phyloP scores from a whole-genome alignment of 2,888 invertebrate species.

The Hybos culiciformis region DNA sequence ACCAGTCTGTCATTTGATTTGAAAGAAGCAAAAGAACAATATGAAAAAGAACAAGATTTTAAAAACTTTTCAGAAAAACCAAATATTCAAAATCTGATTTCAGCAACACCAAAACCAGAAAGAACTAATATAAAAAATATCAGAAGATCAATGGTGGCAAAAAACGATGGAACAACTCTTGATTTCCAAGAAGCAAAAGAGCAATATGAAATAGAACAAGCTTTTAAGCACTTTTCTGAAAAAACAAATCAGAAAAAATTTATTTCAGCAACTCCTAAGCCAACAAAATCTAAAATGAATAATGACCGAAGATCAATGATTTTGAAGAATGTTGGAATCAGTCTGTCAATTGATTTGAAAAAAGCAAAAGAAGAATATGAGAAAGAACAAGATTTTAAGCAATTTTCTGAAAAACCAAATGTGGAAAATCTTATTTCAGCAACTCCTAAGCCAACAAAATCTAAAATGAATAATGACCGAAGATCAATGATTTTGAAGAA shows the following conservation, averaged over 20 bases:
- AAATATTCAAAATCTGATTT: neutral
- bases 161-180: neutral
- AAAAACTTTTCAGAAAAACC: conserved; percentile 6
- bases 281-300: conserved; percentile 8
- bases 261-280: conserved; percentile 3
- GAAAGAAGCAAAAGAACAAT: conserved; percentile 3
- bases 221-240: conserved; percentile 9
- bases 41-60: conserved; percentile 8
- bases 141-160: conserved; percentile 6
- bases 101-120: conserved; percentile 3
- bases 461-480: neutral
- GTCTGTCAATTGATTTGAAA: neutral
- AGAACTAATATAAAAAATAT: neutral
- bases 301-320: conserved; percentile 10
- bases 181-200: conserved; percentile 7
- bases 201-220: conserved; percentile 4
- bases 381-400: conserved; percentile 8
- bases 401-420: conserved; percentile 9
- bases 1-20: conserved; percentile 4
- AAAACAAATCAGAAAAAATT: conserved; percentile 4
- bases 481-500: conserved; percentile 7
- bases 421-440: conserved; percentile 2
- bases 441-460: conserved; percentile 10
- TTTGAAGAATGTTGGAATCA: neutral
- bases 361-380: conserved; percentile 6